Evolutionary conservation across 2,797 vertebrate species (phyloP), one percentile per base, ranked within the genome.

Genomic region (Sebastes elongatus): DNA sequence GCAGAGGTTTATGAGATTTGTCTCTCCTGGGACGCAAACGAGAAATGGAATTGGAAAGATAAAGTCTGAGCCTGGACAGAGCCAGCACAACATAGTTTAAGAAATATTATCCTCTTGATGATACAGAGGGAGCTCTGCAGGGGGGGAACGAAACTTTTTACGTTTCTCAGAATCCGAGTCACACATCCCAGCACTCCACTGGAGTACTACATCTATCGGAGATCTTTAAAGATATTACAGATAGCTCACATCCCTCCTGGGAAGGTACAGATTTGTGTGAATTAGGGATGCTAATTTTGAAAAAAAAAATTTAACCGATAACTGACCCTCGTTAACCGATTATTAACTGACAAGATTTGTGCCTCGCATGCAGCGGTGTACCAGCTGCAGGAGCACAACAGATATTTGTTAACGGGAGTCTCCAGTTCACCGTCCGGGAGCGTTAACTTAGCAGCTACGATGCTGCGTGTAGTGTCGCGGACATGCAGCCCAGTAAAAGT

Each of bases 161-260:
- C 63, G 59, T 70, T 67, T 74, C 32, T 80, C 53, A 28, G 69
- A 74, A 74, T 67, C 28, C 23, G 57, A 66, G 46, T 69, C 6
- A 10, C 35, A 67, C 79, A 77, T 83, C 64, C 46, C 66, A 42
- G 72, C 35, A 35, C 33, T 84, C 59, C 85, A 78, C 78, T 57
- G 5, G 69, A 84, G 49, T 56, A 61, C 33, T 2, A 27, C 46
- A 70, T 71, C 7, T 25, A 80, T 74, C 74, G 62, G 70, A 77
- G 42, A 79, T 71, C 69, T 74, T 63, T 72, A 74, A 65, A 84
- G 67, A 71, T 74, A 75, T 77, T 56, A 63, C 71, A 65, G 57
- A 71, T 72, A 77, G 67, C 25, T 79, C 66, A 68, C 27, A 66
- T 77, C 84, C 49, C 85, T 75, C 62, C 56, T 8, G 66, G 66